Percentiles rank a stretch among this genome's conserved stretches.
Conservation (phyloP, 2,113 vertebrate species). For the Neolamprologus devosi region DNA sequence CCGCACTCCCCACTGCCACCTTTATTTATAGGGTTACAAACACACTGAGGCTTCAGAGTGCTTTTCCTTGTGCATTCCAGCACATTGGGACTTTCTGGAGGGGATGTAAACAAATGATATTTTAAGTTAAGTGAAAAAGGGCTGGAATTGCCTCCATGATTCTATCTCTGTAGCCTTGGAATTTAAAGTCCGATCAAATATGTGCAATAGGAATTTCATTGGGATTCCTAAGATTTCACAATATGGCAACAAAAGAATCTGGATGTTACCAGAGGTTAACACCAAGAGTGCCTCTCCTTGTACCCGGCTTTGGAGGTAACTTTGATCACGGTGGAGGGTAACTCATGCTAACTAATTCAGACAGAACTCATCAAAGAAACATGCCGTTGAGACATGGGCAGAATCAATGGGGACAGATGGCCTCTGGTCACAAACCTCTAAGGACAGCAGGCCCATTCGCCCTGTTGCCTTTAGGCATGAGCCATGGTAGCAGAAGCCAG, state of each 20-base stretch:
- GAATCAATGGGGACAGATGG: constrained; percentile 47
- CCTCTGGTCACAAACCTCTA: constrained; percentile 40
- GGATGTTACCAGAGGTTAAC: background rate
- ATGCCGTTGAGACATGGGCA: constrained; percentile 44
- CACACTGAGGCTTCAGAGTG: constrained; percentile 53
- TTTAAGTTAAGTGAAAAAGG: constrained; percentile 27
- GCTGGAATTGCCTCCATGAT: background rate
- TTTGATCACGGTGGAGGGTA: constrained; percentile 35
- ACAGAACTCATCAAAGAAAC: constrained; percentile 69
- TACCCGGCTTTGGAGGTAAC: constrained; percentile 4
- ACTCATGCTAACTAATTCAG: constrained; percentile 48
- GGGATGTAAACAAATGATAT: constrained; percentile 63
- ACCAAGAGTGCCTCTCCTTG: background rate
- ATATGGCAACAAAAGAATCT: background rate
- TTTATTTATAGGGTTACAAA: constrained; percentile 74
- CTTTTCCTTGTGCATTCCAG: constrained; percentile 65
- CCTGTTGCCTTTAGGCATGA: constrained; percentile 36
- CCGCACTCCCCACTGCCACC: constrained; percentile 66
- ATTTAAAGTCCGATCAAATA: background rate
- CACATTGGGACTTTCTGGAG: constrained; percentile 59
- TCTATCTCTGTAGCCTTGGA: background rate
- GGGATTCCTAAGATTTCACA: background rate
- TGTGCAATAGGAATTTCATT: background rate
- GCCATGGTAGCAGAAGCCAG: constrained; percentile 14
- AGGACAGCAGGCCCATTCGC: constrained; percentile 25